A percentile compares a stretch with the other conserved stretches of the same genome.
These are phyloP conservation scores for Epinotia nisella DNA, from an alignment of 2,888 invertebrate species.

Conservation along the genomic window DNA sequence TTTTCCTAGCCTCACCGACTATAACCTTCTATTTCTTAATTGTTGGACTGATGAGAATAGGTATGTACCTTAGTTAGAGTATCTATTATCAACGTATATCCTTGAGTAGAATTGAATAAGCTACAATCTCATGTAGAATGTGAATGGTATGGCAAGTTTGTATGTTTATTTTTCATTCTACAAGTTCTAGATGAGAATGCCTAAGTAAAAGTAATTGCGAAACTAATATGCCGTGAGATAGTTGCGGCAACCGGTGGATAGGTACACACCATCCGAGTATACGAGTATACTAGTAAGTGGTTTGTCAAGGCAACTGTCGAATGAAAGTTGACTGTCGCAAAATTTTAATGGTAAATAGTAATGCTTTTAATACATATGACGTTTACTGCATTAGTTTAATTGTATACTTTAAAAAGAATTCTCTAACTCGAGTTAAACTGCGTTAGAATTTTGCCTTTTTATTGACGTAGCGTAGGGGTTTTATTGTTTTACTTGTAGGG, in stretches of 20 bases:
- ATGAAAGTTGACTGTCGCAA: conserved; percentile 47
- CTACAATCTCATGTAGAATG: not conserved
- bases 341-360: not conserved
- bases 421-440: not conserved
- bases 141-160: no score
- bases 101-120: not conserved
- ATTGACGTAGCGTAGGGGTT: conserved; percentile 13
- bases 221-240: not conserved
- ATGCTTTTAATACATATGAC: not conserved
- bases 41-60: conserved; percentile 28
- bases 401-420: not conserved
- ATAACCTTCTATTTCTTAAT: conserved; percentile 40
- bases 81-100: conserved; percentile 12
- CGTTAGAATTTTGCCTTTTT: conserved; percentile 11
- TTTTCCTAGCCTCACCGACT: conserved; percentile 28
- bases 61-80: conserved; percentile 4
- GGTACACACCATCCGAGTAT: not conserved
- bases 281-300: conserved; percentile 46
- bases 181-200: not conserved
- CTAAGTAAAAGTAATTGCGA: conserved; percentile 11
- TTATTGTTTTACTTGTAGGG: conserved; percentile 49
- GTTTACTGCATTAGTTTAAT: not conserved
- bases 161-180: conserved; percentile 4
- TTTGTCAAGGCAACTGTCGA: conserved; percentile 45
- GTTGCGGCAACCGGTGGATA: not conserved